Percentiles rank a stretch among this genome's conserved stretches.
Evolutionary conservation across 2,113 vertebrate genomes (phyloP).

Genomic region (Sceloporus tristichus): DNA sequence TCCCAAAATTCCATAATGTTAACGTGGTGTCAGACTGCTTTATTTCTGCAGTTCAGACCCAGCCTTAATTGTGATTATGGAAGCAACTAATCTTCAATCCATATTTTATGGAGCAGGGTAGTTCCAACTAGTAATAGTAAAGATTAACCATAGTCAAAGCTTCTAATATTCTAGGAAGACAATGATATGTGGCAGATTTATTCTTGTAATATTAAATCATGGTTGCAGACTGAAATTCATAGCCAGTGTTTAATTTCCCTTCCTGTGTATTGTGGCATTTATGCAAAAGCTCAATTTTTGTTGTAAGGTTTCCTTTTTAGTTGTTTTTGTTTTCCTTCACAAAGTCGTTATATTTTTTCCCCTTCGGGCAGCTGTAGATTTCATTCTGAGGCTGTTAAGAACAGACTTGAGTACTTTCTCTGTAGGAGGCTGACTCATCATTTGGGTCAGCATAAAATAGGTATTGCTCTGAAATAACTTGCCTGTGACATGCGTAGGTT

Average conservation of each 20-base stretch:
- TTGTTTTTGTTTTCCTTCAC: neutral
- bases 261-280: neutral
- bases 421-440: slow-evolving; percentile 2
- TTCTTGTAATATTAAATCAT: neutral
- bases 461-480: neutral
- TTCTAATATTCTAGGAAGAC: neutral
- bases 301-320: neutral
- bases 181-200: neutral
- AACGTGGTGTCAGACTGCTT: too few relatives aligned
- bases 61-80: neutral
- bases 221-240: neutral
- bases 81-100: neutral
- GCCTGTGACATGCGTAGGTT: neutral
- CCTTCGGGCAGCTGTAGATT: neutral
- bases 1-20: too few relatives aligned
- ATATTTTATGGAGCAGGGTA: neutral
- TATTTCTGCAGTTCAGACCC: too few relatives aligned
- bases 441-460: slow-evolving; percentile 13
- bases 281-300: neutral
- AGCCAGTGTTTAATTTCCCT: neutral
- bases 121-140: neutral
- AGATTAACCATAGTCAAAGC: neutral
- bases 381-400: neutral
- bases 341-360: neutral
- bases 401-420: neutral